Base-by-base conservation (phyloP, 2,888 invertebrate genomes). In the Troglohyphantes excavatus region DNA sequence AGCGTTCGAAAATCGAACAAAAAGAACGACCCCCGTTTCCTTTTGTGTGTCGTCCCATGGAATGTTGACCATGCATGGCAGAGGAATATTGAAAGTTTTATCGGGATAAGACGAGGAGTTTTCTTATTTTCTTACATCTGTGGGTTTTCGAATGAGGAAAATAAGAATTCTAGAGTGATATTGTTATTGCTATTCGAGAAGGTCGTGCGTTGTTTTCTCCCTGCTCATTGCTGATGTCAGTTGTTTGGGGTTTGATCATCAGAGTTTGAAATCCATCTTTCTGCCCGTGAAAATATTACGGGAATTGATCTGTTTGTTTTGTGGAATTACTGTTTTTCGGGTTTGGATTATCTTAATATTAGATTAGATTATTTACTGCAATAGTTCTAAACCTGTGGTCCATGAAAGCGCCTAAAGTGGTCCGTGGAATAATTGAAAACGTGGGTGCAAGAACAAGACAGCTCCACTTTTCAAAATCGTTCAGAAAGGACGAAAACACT, bases 21-120 rank as follows among this genome's bases (percentile, higher is more conserved):
- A 72, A 72, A 19, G 21, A 39, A 53, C 53, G 17, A 33, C 33
- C 53, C 53, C 53, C 39, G 13, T 39, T 11, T 39, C 13, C 39
- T 39, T 39, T 53, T 53, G 53, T 53, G 53, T 53, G n/a, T 53
- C 53, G 53, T n/a, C 53, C 53, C 53, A 23, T 23, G 29, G 46
- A 73, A 13, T 39, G n/a, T 27, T 76, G 76, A 61, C 70, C 70
- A 43, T 17, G 73, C 73, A 73, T 26, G 23, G 53, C n/a, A 13
- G 65, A 27, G 27, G 73, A 53, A 53, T 53, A 73, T 73, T 53
- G 73, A 73, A 73, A 73, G 73, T 73, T 73, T 53, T 73, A 73
- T 73, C 73, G 73, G 23, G 27, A 73, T 73, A 53, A 53, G 73
- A 73, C 27, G 19, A 19, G 46, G 26, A n/a, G 53, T 19, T 17